phyloP scores from a whole-genome alignment of 2,797 vertebrate species.

The Ctenochaetus hawaiiensis region DNA sequence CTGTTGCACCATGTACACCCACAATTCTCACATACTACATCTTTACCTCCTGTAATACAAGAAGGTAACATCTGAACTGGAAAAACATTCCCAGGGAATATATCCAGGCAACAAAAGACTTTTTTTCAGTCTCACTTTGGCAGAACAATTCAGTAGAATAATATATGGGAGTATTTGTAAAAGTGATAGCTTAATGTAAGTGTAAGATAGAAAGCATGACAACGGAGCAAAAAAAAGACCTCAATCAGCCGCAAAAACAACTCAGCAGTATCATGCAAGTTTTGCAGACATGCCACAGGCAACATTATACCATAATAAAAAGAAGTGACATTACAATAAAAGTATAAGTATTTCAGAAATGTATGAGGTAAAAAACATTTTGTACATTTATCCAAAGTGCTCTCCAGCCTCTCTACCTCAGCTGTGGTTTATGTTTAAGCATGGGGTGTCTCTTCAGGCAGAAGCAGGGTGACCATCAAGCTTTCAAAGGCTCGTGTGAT shows the following conservation, averaged over 20 bases:
- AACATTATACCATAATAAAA: constrained; percentile 2
- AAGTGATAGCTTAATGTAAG: neutral
- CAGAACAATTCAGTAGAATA: neutral
- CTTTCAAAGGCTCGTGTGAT: constrained; percentile 48
- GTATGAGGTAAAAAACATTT: constrained; percentile 9
- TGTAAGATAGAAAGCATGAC: neutral
- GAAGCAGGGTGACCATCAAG: constrained; percentile 39
- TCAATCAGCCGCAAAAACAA: constrained; percentile 4
- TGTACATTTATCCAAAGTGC: constrained; percentile 28
- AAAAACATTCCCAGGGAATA: neutral
- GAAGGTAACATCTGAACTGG: neutral
- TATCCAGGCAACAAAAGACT: neutral
- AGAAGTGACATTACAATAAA: constrained; percentile 6
- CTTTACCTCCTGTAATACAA: neutral
- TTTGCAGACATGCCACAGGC: neutral
- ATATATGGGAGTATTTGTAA: neutral
- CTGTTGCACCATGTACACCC: neutral
- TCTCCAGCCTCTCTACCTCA: constrained; percentile 35
- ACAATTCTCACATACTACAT: neutral
- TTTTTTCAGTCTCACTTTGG: neutral
- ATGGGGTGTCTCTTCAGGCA: constrained; percentile 39
- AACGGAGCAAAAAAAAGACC: neutral
- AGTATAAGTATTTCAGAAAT: constrained; percentile 4
- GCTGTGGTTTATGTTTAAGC: constrained; percentile 39
- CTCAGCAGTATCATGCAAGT: neutral